These are phyloP conservation scores for Phengaris arion DNA, from an alignment of 2,888 invertebrate species.

Conservation along the genomic window DNA sequence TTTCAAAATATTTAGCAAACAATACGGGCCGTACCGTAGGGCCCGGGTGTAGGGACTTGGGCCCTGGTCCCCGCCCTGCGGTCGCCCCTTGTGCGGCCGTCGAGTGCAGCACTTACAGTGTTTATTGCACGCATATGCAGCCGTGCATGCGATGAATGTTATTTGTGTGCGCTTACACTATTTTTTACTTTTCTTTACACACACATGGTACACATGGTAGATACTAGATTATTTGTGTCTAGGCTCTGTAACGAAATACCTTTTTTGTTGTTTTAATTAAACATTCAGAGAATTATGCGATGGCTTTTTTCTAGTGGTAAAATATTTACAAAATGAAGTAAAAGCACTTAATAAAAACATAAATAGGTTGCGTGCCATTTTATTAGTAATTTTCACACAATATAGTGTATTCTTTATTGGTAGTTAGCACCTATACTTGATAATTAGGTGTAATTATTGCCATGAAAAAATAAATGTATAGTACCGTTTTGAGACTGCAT, in stretches of 20 bases:
- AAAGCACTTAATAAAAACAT: neutral
- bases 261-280: neutral
- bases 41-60: constrained; percentile 50
- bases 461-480: neutral
- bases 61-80: constrained; percentile 58
- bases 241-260: neutral
- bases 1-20: constrained; percentile 80
- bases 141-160: constrained; percentile 37
- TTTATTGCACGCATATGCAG: constrained; percentile 46
- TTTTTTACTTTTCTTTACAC: neutral
- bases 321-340: too few species aligned
- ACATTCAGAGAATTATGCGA: neutral
- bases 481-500: neutral
- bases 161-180: constrained; percentile 14
- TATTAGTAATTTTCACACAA: neutral
- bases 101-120: constrained; percentile 57
- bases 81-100: constrained; percentile 54
- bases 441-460: neutral
- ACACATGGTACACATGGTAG: too few species aligned
- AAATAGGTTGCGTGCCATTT: neutral
- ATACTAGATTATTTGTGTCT: constrained; percentile 29
- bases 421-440: neutral
- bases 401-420: neutral
- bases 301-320: constrained; percentile 3
- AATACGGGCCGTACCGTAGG: constrained; percentile 61